A percentile compares a stretch with the other conserved stretches of the same genome.
phyloP scores from a whole-genome alignment of 2,888 invertebrate species.

The Matsumyia berberina region DNA sequence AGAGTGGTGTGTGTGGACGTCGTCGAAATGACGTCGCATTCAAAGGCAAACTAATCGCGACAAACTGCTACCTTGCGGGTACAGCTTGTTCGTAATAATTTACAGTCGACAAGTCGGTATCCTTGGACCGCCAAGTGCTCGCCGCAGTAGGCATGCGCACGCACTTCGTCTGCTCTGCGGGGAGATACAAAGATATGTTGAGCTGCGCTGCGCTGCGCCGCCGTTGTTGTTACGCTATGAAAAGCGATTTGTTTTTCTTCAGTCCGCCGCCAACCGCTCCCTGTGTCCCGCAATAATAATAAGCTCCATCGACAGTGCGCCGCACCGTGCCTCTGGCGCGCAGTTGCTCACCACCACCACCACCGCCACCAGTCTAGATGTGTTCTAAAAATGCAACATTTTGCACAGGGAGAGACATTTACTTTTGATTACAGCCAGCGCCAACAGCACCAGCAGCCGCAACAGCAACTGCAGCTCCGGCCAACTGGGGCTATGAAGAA shows the following conservation, averaged over 20 bases:
- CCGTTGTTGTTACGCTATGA: slow-evolving; percentile 64
- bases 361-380: slow-evolving; percentile 48
- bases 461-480: slow-evolving; percentile 12
- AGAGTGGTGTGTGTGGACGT: slow-evolving; percentile 36
- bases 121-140: slow-evolving; percentile 73
- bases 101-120: slow-evolving; percentile 80
- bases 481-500: slow-evolving; percentile 52
- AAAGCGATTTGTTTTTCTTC: slow-evolving; percentile 72
- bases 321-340: slow-evolving; percentile 36
- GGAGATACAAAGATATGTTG: slow-evolving; percentile 41
- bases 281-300: slow-evolving; percentile 41
- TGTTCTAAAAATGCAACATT: slow-evolving; percentile 63
- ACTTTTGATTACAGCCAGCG: slow-evolving; percentile 54
- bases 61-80: slow-evolving; percentile 83
- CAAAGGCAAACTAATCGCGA: slow-evolving; percentile 78
- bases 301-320: slow-evolving; percentile 26
- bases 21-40: slow-evolving; percentile 55
- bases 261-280: slow-evolving; percentile 14
- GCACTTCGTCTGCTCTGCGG: slow-evolving; percentile 69
- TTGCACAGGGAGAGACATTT: slow-evolving; percentile 64
- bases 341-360: slow-evolving; percentile 15
- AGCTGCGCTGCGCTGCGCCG: not conserved
- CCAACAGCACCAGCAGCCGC: not conserved
- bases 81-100: slow-evolving; percentile 83
- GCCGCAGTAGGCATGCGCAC: slow-evolving; percentile 66